Conservation (phyloP, 2,888 invertebrate genomes). For the Zygogramma bicolorata region DNA sequence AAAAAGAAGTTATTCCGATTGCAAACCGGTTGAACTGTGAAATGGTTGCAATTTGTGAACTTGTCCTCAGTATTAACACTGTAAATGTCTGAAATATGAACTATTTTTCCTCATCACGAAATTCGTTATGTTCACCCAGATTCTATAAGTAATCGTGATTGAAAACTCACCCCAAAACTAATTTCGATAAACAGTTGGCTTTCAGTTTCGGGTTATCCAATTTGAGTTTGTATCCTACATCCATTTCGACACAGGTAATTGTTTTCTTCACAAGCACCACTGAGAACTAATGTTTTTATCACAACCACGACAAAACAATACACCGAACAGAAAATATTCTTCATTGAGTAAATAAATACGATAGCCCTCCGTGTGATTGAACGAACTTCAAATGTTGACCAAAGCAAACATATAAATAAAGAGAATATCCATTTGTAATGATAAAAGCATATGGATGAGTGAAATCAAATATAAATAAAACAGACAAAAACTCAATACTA, state of each 20-base stretch:
- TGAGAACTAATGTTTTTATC: neutral
- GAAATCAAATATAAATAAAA: too few species aligned
- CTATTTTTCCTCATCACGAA: too few species aligned
- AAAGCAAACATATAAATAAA: neutral
- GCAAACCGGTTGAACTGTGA: too few species aligned
- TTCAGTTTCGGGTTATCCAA: constrained; percentile 46
- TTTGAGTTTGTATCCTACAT: constrained; percentile 43
- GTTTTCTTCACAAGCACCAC: neutral
- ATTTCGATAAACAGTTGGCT: constrained; percentile 44
- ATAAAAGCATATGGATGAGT: too few species aligned
- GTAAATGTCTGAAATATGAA: too few species aligned
- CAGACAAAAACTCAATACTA: too few species aligned
- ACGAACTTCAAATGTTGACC: neutral
- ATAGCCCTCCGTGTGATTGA: neutral
- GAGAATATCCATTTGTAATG: too few species aligned
- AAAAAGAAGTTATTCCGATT: too few species aligned
- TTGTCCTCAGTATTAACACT: too few species aligned
- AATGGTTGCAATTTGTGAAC: too few species aligned
- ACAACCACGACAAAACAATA: neutral
- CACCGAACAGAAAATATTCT: too few species aligned
- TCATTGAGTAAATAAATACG: neutral
- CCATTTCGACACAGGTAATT: constrained; percentile 38
- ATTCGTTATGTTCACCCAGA: constrained; percentile 1
- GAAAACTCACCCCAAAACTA: constrained; percentile 6
- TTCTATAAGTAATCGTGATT: neutral